Conservation (phyloP, 1,140 invertebrate genomes). For the Nasonia longicornis region DNA sequence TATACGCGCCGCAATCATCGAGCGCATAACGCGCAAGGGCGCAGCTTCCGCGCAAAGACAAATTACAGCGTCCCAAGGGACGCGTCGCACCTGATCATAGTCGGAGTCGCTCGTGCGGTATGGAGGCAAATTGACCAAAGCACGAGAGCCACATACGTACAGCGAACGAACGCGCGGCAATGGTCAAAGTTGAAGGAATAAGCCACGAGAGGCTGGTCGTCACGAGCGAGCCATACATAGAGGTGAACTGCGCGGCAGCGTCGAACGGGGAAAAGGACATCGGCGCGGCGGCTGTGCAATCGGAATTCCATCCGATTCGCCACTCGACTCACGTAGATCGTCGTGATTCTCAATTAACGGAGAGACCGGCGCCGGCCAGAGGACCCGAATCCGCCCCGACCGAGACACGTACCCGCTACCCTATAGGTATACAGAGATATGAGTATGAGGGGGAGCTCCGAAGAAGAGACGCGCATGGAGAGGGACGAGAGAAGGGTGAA, state of each 20-base stretch:
- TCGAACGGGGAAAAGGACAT: constrained; percentile 26
- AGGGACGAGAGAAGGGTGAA: constrained; percentile 10
- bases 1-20: too few species aligned
- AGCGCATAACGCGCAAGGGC: too few species aligned
- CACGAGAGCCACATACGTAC: not conserved
- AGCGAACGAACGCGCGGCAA: not conserved
- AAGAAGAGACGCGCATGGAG: not conserved
- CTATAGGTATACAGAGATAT: too few species aligned
- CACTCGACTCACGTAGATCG: constrained; percentile 58
- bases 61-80: not conserved
- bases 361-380: constrained; percentile 39
- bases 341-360: constrained; percentile 62
- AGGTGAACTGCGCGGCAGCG: too few species aligned
- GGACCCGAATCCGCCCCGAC: constrained; percentile 39
- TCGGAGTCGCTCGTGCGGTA: not conserved
- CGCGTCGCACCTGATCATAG: not conserved
- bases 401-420: constrained; percentile 45
- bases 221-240: not conserved
- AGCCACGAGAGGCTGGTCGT: not conserved
- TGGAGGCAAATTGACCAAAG: not conserved
- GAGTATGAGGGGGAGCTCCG: not conserved
- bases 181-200: constrained; percentile 24
- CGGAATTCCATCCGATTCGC: constrained; percentile 50
- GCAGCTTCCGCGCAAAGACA: not conserved
- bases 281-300: constrained; percentile 42